Evolutionary conservation across 1,140 invertebrate genomes (phyloP).

Genomic region (Papilio machaon): DNA sequence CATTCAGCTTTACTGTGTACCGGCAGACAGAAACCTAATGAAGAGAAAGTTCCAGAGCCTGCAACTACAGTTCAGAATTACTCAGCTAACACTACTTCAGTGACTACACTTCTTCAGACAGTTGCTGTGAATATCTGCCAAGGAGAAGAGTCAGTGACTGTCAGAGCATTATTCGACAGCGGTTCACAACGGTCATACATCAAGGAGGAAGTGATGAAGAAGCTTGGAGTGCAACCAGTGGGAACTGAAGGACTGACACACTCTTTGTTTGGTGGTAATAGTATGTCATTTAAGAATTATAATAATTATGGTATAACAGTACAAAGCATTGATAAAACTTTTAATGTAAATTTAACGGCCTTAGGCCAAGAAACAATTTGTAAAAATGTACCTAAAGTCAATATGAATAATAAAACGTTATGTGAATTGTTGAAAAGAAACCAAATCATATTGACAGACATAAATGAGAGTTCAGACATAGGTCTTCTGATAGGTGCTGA

Average conservation of each 20-base stretch:
- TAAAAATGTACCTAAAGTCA: background rate
- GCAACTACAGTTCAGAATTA: no score
- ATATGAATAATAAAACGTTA: background rate
- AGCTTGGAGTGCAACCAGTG: background rate
- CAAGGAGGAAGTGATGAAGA: background rate
- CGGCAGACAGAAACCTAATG: no score
- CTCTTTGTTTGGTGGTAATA: slow-evolving; percentile 2
- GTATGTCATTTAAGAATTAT: background rate
- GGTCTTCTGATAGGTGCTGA: slow-evolving; percentile 2
- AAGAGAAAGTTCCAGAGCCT: no score
- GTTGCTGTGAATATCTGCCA: no score
- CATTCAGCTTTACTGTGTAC: no score
- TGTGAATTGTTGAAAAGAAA: background rate
- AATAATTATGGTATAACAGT: background rate
- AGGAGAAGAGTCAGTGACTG: no score
- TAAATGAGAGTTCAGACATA: background rate
- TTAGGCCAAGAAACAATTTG: slow-evolving; percentile 1
- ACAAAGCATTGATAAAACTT: background rate
- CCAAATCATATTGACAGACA: slow-evolving; percentile 12
- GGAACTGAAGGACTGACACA: background rate
- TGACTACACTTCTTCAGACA: no score
- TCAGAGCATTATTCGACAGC: background rate
- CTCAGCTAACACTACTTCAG: no score
- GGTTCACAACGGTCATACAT: background rate
- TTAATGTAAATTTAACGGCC: background rate